Evolutionary conservation across 2,888 invertebrate species (phyloP).

Genomic region (Lomographa bimaculata): DNA sequence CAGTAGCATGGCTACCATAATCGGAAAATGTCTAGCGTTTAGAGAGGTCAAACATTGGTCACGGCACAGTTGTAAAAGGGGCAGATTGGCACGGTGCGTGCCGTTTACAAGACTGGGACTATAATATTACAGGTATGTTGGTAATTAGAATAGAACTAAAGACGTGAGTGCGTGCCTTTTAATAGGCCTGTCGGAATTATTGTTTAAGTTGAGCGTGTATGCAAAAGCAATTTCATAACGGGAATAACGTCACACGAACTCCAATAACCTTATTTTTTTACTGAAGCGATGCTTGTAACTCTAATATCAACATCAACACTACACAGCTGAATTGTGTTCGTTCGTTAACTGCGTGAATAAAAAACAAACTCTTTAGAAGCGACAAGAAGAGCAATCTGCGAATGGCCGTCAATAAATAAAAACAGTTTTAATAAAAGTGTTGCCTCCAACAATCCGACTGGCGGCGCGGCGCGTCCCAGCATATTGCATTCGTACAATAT

Average conservation of each 20-base stretch:
- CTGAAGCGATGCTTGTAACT: too few relatives aligned
- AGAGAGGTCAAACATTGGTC: constrained; percentile 40
- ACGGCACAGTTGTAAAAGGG: constrained; percentile 35
- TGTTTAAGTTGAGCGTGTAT: constrained; percentile 25
- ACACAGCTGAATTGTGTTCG: too few relatives aligned
- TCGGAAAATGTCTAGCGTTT: constrained; percentile 21
- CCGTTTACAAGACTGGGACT: constrained; percentile 40
- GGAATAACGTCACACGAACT: not conserved
- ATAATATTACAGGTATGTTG: constrained; percentile 45
- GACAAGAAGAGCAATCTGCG: not conserved
- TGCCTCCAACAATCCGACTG: constrained; percentile 43
- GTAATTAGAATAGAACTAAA: constrained; percentile 41
- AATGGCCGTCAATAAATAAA: constrained; percentile 10
- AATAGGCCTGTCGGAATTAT: constrained; percentile 30
- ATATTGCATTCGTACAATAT: constrained; percentile 70
- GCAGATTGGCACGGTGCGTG: constrained; percentile 45
- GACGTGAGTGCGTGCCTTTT: constrained; percentile 38
- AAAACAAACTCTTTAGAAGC: not conserved
- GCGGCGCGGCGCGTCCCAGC: constrained; percentile 53
- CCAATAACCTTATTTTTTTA: too few relatives aligned
- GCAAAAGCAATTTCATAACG: constrained; percentile 14
- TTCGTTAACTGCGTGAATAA: too few relatives aligned
- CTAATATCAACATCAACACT: too few relatives aligned
- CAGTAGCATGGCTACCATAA: constrained; percentile 15
- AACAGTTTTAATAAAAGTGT: constrained; percentile 70